Evolutionary conservation across 2,888 invertebrate species (phyloP).

Genomic region (Cryptus viduatorius): DNA sequence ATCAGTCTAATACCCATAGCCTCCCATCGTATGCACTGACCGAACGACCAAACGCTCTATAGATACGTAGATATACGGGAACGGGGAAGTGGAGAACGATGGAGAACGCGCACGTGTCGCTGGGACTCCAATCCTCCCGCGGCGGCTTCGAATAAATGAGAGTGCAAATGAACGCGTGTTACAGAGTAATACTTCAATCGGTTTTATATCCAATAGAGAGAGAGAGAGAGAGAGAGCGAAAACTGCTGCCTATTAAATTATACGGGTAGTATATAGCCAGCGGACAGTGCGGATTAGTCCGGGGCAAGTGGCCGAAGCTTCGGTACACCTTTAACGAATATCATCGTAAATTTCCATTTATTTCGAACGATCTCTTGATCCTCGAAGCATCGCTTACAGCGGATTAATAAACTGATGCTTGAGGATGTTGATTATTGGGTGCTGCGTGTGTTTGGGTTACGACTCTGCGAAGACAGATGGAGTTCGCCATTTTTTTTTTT

Average conservation of each 20-base stretch:
- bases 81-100: constrained; percentile 40
- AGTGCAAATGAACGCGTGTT: constrained; percentile 69
- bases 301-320: constrained; percentile 25
- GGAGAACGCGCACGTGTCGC: constrained; percentile 65
- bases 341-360: constrained; percentile 70
- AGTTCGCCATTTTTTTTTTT: constrained; percentile 32
- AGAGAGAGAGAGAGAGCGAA: constrained; percentile 11
- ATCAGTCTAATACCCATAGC: constrained; percentile 10
- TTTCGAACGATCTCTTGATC: constrained; percentile 64
- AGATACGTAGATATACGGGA: background rate
- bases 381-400: constrained; percentile 51
- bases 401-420: constrained; percentile 61
- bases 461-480: constrained; percentile 48
- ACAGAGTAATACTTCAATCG: constrained; percentile 67
- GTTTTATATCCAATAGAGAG: constrained; percentile 32
- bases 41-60: constrained; percentile 3
- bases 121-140: constrained; percentile 62
- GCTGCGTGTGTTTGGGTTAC: constrained; percentile 20
- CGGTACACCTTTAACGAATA: constrained; percentile 63
- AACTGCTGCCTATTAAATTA: constrained; percentile 60
- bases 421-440: constrained; percentile 29
- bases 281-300: constrained; percentile 56
- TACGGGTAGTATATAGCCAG: constrained; percentile 43
- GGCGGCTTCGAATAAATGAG: constrained; percentile 66
- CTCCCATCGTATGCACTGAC: background rate